Evolutionary conservation across 2,797 vertebrate species (phyloP).

Genomic region (Microcaecilia unicolor): DNA sequence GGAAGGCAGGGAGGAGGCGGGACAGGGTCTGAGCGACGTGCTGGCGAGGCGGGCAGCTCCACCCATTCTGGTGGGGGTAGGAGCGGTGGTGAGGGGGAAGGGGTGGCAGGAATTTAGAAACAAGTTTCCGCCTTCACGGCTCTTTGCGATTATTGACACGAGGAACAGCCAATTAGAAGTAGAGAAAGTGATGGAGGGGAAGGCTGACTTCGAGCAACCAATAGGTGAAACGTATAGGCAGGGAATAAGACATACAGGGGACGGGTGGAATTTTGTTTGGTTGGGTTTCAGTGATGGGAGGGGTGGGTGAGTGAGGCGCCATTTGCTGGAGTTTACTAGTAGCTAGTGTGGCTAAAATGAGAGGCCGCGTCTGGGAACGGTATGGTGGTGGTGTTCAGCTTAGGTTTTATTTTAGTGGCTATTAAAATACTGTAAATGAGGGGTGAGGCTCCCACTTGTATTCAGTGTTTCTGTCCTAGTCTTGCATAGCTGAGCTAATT

Average conservation of each 20-base stretch:
- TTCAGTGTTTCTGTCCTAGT: too few relatives aligned
- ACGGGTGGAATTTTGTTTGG: neutral
- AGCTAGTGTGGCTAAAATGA: too few relatives aligned
- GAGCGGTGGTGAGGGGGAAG: constrained; percentile 1
- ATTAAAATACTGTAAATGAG: too few relatives aligned
- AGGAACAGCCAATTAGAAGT: neutral
- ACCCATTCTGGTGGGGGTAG: neutral
- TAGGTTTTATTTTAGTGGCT: too few relatives aligned
- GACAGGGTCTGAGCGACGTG: neutral
- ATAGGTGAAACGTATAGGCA: neutral
- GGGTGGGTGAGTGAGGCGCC: constrained; percentile 6
- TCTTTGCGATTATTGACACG: neutral
- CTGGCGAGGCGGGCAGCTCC: neutral
- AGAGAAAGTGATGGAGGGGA: neutral
- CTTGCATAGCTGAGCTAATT: too few relatives aligned
- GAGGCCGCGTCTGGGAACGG: too few relatives aligned
- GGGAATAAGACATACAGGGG: neutral
- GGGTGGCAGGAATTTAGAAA: neutral
- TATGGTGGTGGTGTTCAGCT: too few relatives aligned
- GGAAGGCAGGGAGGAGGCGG: neutral
- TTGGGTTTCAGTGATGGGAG: neutral
- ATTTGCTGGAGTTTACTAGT: neutral
- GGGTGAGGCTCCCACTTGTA: too few relatives aligned
- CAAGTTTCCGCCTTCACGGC: neutral
- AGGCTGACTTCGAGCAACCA: neutral